A percentile compares a stretch with the other conserved stretches of the same genome.
Conservation (phyloP, 2,888 invertebrate genomes). For the Sericinus montela region DNA sequence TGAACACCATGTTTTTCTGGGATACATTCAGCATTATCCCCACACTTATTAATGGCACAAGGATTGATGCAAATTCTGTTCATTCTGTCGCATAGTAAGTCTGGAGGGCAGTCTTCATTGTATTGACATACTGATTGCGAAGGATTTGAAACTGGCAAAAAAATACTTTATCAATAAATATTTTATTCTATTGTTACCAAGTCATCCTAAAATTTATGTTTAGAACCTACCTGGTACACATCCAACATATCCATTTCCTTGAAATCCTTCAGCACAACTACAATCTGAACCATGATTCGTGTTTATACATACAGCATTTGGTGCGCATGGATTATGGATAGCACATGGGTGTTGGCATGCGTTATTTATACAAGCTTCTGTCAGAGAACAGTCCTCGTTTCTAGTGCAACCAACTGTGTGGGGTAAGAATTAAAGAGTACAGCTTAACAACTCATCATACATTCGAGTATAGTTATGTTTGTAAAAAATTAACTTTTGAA, state of each 20-base stretch:
- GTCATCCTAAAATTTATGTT: neutral
- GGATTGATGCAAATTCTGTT: constrained; percentile 92
- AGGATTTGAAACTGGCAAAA: constrained; percentile 35
- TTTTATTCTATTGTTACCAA: neutral
- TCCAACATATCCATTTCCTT: constrained; percentile 91
- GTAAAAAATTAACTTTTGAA: no score
- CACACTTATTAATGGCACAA: constrained; percentile 88
- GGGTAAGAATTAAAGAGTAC: no score
- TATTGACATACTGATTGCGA: constrained; percentile 86
- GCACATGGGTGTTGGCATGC: constrained; percentile 93
- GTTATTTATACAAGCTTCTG: constrained; percentile 91
- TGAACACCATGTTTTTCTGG: constrained; percentile 87
- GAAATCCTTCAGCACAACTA: constrained; percentile 90
- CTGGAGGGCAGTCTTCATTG: constrained; percentile 94
- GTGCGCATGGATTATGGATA: constrained; percentile 89
- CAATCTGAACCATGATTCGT: constrained; percentile 93
- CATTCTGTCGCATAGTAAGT: constrained; percentile 89
- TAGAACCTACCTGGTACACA: constrained; percentile 85
- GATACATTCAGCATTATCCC: constrained; percentile 88
- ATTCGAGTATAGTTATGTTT: no score
- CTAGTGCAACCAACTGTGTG: constrained; percentile 89
- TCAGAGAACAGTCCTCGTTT: constrained; percentile 91
- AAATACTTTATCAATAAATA: neutral
- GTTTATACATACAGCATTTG: constrained; percentile 91
- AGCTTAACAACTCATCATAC: no score